A percentile compares a stretch with the other conserved stretches of the same genome.
Evolutionary conservation across 2,888 invertebrate species (phyloP).

Genomic region (Nephrotoma flavescens): DNA sequence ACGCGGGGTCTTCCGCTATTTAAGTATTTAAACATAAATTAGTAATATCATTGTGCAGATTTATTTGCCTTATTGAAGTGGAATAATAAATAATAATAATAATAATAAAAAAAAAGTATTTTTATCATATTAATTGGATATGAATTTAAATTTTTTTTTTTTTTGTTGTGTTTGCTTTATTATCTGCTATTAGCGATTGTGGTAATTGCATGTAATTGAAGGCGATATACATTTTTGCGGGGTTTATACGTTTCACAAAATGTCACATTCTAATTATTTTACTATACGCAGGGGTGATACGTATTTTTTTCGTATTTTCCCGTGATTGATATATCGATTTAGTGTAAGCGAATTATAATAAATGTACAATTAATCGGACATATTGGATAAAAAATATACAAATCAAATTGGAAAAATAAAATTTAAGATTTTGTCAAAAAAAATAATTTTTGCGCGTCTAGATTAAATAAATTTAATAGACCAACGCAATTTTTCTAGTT

Average conservation of each 20-base stretch:
- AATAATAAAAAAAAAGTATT: neutral
- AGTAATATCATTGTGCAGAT: neutral
- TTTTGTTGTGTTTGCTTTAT: neutral
- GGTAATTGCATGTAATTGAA: neutral
- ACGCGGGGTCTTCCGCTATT: neutral
- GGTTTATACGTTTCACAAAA: neutral
- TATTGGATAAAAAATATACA: too few relatives aligned
- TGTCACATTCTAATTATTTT: neutral
- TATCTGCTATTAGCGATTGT: neutral
- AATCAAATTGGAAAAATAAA: too few relatives aligned
- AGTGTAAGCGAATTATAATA: too few relatives aligned
- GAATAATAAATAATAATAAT: neutral
- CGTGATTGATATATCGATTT: too few relatives aligned
- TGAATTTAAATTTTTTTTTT: neutral
- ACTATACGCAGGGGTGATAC: neutral
- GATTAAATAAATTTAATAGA: too few relatives aligned
- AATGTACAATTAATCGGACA: too few relatives aligned
- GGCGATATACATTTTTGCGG: neutral
- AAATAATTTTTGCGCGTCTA: too few relatives aligned
- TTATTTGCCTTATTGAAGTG: neutral
- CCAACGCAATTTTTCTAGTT: too few relatives aligned
- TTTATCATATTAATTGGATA: neutral
- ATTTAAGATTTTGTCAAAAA: too few relatives aligned
- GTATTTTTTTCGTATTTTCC: too few relatives aligned
- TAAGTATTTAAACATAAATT: neutral